A percentile compares a stretch with the other conserved stretches of the same genome.
Conservation (phyloP, 2,797 vertebrate genomes). For the Chaunax sp. region DNA sequence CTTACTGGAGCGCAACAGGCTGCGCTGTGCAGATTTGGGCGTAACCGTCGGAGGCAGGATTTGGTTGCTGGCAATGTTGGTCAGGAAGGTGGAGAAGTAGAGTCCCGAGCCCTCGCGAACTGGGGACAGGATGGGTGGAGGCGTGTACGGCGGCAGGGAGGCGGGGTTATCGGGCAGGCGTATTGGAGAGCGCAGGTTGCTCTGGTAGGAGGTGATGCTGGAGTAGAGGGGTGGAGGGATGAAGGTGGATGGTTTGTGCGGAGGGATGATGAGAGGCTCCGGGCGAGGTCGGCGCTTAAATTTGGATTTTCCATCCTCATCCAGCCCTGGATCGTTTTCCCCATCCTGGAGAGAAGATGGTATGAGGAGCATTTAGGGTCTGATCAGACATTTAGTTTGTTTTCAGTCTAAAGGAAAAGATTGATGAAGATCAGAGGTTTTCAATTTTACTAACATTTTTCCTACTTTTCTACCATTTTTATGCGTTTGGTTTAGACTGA, state of each 20-base stretch:
- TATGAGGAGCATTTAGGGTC: slow-evolving; percentile 43
- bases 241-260: slow-evolving; percentile 93
- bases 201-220: slow-evolving; percentile 92
- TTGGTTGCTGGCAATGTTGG: slow-evolving; percentile 82
- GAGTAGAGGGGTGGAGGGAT: slow-evolving; percentile 93
- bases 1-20: slow-evolving; percentile 90
- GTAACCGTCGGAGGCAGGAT: slow-evolving; percentile 87
- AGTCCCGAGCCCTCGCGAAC: slow-evolving; percentile 92
- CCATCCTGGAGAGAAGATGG: slow-evolving; percentile 70
- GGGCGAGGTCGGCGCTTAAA: slow-evolving; percentile 94
- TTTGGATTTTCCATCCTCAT: slow-evolving; percentile 83
- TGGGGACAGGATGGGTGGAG: slow-evolving; percentile 90
- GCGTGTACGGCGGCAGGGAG: slow-evolving; percentile 78
- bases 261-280: slow-evolving; percentile 97
- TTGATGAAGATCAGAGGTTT: too few species aligned
- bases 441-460: too few species aligned
- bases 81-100: slow-evolving; percentile 90
- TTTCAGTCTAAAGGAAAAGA: not conserved
- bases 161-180: slow-evolving; percentile 81
- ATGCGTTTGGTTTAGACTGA: too few species aligned
- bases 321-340: slow-evolving; percentile 67
- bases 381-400: not conserved
- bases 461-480: too few species aligned
- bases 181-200: slow-evolving; percentile 94
- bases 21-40: slow-evolving; percentile 88